Evolutionary conservation across 2,113 vertebrate species (phyloP).

Genomic region (Chaetops frenatus): DNA sequence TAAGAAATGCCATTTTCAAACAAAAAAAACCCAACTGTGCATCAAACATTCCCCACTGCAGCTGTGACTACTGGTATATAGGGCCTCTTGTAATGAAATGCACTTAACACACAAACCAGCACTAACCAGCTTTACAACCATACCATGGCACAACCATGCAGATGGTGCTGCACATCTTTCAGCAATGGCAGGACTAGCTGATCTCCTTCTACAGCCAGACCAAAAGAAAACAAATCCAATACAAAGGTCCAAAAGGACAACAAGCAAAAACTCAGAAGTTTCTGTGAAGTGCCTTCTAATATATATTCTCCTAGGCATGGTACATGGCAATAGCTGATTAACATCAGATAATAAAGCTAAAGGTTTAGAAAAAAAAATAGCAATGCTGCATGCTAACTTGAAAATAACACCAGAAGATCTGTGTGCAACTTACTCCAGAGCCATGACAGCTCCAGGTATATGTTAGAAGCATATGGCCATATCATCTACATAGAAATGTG

Average conservation of each 20-base stretch:
- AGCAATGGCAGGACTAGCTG: neutral
- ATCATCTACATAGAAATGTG: neutral
- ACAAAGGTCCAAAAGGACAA: neutral
- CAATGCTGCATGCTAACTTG: neutral
- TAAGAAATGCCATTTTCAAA: neutral
- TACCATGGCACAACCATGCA: neutral
- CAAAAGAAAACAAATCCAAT: neutral
- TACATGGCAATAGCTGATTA: neutral
- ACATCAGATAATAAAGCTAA: neutral
- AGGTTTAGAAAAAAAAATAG: neutral
- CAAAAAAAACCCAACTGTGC: accelerated
- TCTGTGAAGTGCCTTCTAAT: neutral
- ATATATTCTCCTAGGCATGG: neutral
- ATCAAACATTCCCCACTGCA: neutral
- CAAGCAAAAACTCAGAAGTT: neutral
- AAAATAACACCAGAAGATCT: neutral
- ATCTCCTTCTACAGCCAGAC: neutral
- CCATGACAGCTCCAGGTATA: neutral
- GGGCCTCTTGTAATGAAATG: neutral
- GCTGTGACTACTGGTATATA: neutral
- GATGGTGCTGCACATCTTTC: neutral
- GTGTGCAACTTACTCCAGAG: neutral
- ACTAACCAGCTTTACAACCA: neutral
- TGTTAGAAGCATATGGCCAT: neutral
- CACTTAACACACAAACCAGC: neutral